phyloP scores from a whole-genome alignment of 2,888 invertebrate species.

The Chirona hameri region DNA sequence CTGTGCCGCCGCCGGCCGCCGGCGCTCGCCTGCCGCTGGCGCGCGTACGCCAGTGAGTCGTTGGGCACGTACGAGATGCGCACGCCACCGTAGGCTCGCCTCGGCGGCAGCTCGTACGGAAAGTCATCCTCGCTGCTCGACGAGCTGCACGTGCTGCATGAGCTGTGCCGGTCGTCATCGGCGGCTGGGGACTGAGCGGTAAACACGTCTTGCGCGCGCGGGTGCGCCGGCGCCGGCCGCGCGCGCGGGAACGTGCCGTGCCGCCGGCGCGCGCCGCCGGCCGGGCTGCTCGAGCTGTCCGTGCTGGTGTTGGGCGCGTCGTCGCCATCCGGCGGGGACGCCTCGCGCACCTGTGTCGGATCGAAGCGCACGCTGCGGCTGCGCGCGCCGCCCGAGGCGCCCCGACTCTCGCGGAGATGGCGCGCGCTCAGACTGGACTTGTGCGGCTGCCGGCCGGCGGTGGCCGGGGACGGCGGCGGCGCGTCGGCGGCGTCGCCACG shows the following conservation, averaged over 20 bases:
- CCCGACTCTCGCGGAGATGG: constrained; percentile 42
- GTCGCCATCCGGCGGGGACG: constrained; percentile 30
- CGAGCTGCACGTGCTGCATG: constrained; percentile 61
- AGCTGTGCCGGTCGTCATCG: constrained; percentile 27
- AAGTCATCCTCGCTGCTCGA: constrained; percentile 82
- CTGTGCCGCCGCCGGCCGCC: constrained; percentile 55
- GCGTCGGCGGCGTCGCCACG: constrained; percentile 13
- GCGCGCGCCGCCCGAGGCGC: constrained; percentile 32
- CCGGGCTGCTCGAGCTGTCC: constrained; percentile 38
- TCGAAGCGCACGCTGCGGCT: constrained; percentile 40
- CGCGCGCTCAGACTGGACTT: constrained; percentile 47
- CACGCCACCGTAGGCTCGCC: constrained; percentile 75
- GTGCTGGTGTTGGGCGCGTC: constrained; percentile 35
- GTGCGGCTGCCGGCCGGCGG: constrained; percentile 53
- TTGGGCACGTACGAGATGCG: constrained; percentile 90
- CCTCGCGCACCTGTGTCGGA: constrained; percentile 38
- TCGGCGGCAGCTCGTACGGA: constrained; percentile 71
- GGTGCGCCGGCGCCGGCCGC: not conserved
- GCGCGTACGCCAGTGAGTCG: constrained; percentile 67
- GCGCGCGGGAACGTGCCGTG: constrained; percentile 38
- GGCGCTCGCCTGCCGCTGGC: constrained; percentile 40
- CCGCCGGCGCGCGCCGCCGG: constrained; percentile 52
- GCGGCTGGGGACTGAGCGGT: constrained; percentile 37
- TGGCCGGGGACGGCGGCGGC: constrained; percentile 42
- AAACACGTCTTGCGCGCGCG: constrained; percentile 51